Evolutionary conservation across 92 coral and sea anemone species (phyloP), one percentile per base, ranked within the genome.

Genomic region (Actinostola sp.): DNA sequence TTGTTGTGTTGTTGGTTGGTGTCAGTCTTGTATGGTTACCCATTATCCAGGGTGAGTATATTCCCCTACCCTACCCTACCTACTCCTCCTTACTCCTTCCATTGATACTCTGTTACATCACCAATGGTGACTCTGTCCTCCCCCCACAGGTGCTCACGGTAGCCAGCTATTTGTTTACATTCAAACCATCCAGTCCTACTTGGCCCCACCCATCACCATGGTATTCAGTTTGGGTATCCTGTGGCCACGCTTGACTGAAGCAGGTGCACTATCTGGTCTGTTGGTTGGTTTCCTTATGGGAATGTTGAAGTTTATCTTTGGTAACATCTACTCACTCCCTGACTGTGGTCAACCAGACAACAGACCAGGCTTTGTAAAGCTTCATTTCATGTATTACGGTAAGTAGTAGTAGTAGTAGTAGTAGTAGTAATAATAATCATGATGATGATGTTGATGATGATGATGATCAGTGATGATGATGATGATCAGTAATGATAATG

Each of bases 301-400:
- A 28, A 76, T 94, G 84, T 48, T 82, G 31, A 91, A 89, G 86
- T 94, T 94, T 45, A 77, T 88, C 64, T 74, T 85, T 42, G 95
- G 91, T 27, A 91, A 88, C 54, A 63, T 94, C 50, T 94, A 77
- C 71, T 31, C 83, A 5, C 79, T 76, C 13, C 98, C 98, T 0
- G 55, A 67, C 46, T 94, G 98, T 56, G 98, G 98, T 25, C 72
- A 69, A 49, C 80, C 54, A 0, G 98, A 94, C 66, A 73, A 72
- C 48, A 83, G 98, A 41, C 97, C 98, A 19, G 97, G 95, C 19
- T 91, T 91, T 80, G 98, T 82, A 63, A 91, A 87, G 71, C 42
- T 94, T 71, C 96, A 94, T 42, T 94, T 94, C 66, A 91, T 94
- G 98, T 94, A 76, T 72, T 94, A 85, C 71, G 98, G 98, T 94